Percentiles rank a stretch among this genome's conserved stretches.
Evolutionary conservation across 2,113 vertebrate genomes (phyloP).

Genomic region (Muntiacus muntjak): DNA sequence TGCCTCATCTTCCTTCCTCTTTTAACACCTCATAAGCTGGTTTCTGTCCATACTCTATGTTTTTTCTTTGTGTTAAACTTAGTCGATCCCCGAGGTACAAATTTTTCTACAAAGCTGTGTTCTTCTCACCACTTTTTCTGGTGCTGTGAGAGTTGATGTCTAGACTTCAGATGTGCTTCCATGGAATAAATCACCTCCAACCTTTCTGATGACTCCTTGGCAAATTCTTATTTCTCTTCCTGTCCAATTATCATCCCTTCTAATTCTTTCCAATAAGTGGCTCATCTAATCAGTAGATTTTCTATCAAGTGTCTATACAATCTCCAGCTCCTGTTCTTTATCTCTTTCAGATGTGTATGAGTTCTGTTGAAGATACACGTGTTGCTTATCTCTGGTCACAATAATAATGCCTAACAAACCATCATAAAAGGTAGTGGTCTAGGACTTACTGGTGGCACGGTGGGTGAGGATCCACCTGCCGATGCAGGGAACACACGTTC

Average conservation of each 20-base stretch:
- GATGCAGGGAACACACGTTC: background rate
- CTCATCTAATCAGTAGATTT: background rate
- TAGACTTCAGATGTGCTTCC: background rate
- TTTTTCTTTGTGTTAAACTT: background rate
- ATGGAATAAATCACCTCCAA: background rate
- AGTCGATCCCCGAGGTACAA: background rate
- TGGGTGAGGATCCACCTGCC: background rate
- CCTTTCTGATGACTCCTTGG: background rate
- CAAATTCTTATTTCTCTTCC: slow-evolving; percentile 21
- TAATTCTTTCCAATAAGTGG: background rate
- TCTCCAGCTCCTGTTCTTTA: background rate
- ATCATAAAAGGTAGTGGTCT: background rate
- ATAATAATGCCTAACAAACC: background rate
- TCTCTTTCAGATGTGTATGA: background rate
- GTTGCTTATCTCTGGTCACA: background rate
- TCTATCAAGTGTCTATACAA: background rate
- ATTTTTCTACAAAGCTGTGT: background rate
- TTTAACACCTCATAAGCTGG: background rate
- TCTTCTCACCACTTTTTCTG: background rate
- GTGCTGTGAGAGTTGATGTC: background rate
- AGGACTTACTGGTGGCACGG: background rate
- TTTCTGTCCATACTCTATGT: background rate
- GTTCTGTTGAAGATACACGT: background rate
- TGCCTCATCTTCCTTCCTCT: background rate
- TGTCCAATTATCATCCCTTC: background rate